Percentiles rank a stretch among this genome's conserved stretches.
Evolutionary conservation across 2,888 invertebrate species (phyloP).

Genomic region (Corbicula japonica): DNA sequence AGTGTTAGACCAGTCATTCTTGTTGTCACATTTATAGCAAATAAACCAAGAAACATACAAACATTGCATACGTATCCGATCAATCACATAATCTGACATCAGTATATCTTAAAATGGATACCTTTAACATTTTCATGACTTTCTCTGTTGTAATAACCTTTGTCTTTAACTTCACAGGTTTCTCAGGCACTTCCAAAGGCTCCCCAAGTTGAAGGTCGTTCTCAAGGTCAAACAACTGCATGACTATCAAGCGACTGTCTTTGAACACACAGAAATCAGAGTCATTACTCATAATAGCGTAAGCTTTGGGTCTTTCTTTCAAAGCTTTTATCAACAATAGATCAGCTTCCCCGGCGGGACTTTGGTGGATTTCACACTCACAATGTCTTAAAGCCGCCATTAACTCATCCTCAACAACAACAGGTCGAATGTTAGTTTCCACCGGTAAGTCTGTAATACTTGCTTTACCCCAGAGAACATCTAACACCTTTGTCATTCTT

Average conservation of each 20-base stretch:
- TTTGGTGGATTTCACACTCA: slow-evolving; percentile 79
- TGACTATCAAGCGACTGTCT: slow-evolving; percentile 77
- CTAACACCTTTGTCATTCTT: slow-evolving; percentile 73
- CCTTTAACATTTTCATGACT: slow-evolving; percentile 75
- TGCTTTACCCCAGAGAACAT: slow-evolving; percentile 72
- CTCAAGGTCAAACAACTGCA: slow-evolving; percentile 81
- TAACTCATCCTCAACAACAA: slow-evolving; percentile 81
- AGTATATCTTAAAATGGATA: too few species aligned
- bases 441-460: slow-evolving; percentile 67
- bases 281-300: slow-evolving; percentile 83
- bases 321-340: slow-evolving; percentile 78
- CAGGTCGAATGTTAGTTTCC: slow-evolving; percentile 77
- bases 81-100: too few species aligned
- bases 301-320: slow-evolving; percentile 77
- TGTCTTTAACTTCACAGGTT: slow-evolving; percentile 75
- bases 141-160: slow-evolving; percentile 76
- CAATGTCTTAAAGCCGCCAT: slow-evolving; percentile 73
- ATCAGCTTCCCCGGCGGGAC: slow-evolving; percentile 82
- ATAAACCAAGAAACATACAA: too few species aligned
- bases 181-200: slow-evolving; percentile 69
- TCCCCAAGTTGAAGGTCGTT: slow-evolving; percentile 80
- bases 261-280: slow-evolving; percentile 84
- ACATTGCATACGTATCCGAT: too few species aligned
- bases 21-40: too few species aligned
- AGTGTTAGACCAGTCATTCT: too few species aligned